These are phyloP conservation scores for Probosciger aterrimus DNA, from an alignment of 2,113 vertebrate genomes.

Conservation along the genomic window DNA sequence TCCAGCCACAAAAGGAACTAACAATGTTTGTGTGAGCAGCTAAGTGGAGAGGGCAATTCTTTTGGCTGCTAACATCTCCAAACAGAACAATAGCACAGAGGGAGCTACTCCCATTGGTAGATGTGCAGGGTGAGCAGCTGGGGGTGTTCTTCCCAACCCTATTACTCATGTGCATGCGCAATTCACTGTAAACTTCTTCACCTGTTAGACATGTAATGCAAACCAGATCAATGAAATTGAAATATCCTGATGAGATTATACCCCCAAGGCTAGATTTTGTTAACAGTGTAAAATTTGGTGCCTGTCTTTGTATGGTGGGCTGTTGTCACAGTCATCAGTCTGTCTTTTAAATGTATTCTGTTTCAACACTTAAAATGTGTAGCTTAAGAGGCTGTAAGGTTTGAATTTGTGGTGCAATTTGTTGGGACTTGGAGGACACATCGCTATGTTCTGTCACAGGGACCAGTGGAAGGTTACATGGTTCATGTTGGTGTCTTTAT, in stretches of 20 bases:
- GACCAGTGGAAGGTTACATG: not conserved
- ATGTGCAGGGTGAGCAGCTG: not conserved
- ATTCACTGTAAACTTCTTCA: not conserved
- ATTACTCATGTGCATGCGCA: rapidly evolving
- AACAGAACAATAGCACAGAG: not conserved
- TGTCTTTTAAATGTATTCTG: not conserved
- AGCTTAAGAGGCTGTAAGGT: not conserved
- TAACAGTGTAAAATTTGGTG: not conserved
- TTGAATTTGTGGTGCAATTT: not conserved
- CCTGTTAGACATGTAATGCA: rapidly evolving
- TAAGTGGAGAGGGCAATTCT: not conserved
- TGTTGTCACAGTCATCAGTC: not conserved
- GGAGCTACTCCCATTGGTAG: rapidly evolving
- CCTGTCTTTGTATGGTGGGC: too few relatives aligned
- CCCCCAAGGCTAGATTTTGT: not conserved
- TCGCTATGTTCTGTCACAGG: rapidly evolving
- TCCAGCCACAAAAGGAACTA: not conserved
- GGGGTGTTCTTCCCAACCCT: not conserved
- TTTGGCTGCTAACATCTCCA: not conserved
- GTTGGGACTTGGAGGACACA: not conserved
- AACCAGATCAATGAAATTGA: not conserved
- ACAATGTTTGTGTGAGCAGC: not conserved
- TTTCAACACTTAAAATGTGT: not conserved
- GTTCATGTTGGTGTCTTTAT: not conserved
- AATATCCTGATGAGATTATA: too few relatives aligned